These are phyloP conservation scores for Actinemys pallida DNA, from an alignment of 2,113 vertebrate species.

Conservation along the genomic window DNA sequence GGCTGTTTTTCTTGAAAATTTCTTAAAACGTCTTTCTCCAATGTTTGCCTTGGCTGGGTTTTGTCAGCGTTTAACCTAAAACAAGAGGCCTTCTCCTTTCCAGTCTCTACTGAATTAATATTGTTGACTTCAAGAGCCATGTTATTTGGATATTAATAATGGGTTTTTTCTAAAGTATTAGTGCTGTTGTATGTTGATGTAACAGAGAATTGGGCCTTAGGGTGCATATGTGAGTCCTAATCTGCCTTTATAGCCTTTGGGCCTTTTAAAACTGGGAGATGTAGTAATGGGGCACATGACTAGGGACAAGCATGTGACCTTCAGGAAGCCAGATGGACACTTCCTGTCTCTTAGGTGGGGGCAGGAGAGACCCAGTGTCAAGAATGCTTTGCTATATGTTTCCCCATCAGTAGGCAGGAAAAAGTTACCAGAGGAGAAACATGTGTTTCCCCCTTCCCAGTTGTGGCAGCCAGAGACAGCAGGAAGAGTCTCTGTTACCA, in stretches of 20 bases:
- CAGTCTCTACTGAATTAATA: neutral
- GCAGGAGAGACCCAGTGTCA: neutral
- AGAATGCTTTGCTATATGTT: constrained; percentile 21
- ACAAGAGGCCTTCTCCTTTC: neutral
- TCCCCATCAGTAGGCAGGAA: constrained; percentile 36
- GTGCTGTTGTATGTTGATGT: neutral
- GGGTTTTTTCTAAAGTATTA: neutral
- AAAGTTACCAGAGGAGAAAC: neutral
- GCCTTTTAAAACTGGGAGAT: neutral
- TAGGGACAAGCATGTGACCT: neutral
- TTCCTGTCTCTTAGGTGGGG: neutral
- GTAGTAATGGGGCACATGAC: neutral
- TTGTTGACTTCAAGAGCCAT: neutral
- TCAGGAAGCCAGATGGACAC: neutral
- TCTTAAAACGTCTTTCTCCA: neutral
- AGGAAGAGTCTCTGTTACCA: constrained; percentile 39
- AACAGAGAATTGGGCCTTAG: neutral
- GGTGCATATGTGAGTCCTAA: neutral
- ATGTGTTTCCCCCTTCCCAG: neutral
- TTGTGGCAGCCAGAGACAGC: neutral
- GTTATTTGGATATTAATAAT: neutral
- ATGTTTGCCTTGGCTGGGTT: neutral
- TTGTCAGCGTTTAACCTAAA: neutral
- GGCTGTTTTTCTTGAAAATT: neutral
- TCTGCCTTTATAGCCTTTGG: neutral